Base-by-base conservation (phyloP, 2,888 invertebrate genomes). In the Eucriotettix oculatus region DNA sequence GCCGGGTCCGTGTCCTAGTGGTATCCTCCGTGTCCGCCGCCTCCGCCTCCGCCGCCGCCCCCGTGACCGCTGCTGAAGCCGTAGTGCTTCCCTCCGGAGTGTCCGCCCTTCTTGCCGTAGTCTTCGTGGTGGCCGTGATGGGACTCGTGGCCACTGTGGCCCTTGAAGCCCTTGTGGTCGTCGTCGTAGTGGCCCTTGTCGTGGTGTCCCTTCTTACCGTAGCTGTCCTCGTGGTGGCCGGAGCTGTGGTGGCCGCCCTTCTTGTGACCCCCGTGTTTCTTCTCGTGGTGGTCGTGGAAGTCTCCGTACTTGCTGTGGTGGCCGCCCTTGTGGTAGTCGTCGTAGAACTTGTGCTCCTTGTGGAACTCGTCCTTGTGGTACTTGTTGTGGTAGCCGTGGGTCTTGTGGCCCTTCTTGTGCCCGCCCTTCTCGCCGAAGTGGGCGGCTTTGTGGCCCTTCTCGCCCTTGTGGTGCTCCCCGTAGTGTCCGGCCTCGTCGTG, bases 361-460 rank as follows among this genome's bases (percentile, higher is more conserved):
- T 90, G 87, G 74, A 83, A 88, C 73, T 90, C 90, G 71, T 91
- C 88, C 64, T 87, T 74, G 69, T 91, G 90, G 73, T 90, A 88
- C 11, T 90, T 80, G 71, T 89, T 86, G 70, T 91, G 90, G 66
- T 89, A 87, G 60, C 91, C 90, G 72, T 90, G 87, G 65, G 89
- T 90, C 63, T 85, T 86, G 74, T 90, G 89, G 0, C 90, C 90
- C 70, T 90, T 90, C 64, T 87, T 87, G 72, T 86, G 90, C 65
- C 83, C 82, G 10, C 89, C 89, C 62, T 82, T 80, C 67, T 83
- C 82, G 66, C 76, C 79, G 68, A 79, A 82, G 68, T 81, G 82
- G 67, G 81, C 82, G 0, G 81, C 83, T 65, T 83, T 82, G 67
- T 82, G 83, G 9, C 83, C 84, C 65, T 84, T 83, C 65, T 83